Percentiles rank a stretch among this genome's conserved stretches.
Evolutionary conservation across 2,113 vertebrate species (phyloP).

Genomic region (Ellobius talpinus): DNA sequence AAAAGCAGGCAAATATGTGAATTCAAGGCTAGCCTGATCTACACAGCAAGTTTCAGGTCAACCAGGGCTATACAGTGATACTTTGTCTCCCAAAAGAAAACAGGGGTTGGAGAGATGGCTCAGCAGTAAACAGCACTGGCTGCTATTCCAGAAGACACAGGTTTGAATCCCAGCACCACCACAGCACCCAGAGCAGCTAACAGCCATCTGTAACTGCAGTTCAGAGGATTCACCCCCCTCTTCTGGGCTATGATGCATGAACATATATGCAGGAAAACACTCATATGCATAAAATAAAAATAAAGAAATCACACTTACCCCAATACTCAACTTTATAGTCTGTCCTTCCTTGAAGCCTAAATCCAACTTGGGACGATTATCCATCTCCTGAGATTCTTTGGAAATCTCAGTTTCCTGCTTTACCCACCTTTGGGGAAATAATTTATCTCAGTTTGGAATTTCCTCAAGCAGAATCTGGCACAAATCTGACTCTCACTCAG

Average conservation of each 20-base stretch:
- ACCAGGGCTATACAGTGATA: background rate
- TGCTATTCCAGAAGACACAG: background rate
- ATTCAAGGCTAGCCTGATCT: background rate
- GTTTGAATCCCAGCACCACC: background rate
- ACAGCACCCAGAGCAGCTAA: background rate
- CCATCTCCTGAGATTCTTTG: conserved; percentile 93
- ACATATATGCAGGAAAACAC: background rate
- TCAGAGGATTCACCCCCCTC: background rate
- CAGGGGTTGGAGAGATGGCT: background rate
- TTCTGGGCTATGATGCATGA: background rate
- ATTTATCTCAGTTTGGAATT: conserved; percentile 51
- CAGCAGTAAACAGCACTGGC: background rate
- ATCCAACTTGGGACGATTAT: conserved; percentile 94
- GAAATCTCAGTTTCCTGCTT: conserved; percentile 95
- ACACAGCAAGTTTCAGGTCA: background rate
- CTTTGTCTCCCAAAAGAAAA: background rate
- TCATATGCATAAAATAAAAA: background rate
- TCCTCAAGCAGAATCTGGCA: conserved; percentile 32
- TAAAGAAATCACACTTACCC: conserved; percentile 87
- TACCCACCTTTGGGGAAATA: conserved; percentile 91
- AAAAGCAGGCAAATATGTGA: background rate
- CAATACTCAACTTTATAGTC: conserved; percentile 98
- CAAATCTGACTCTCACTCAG: conserved; percentile 27
- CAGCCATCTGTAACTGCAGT: background rate
- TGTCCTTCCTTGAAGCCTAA: conserved; percentile 99